phyloP scores from a whole-genome alignment of 2,797 vertebrate species.

The Myiotriccus ornatus region DNA sequence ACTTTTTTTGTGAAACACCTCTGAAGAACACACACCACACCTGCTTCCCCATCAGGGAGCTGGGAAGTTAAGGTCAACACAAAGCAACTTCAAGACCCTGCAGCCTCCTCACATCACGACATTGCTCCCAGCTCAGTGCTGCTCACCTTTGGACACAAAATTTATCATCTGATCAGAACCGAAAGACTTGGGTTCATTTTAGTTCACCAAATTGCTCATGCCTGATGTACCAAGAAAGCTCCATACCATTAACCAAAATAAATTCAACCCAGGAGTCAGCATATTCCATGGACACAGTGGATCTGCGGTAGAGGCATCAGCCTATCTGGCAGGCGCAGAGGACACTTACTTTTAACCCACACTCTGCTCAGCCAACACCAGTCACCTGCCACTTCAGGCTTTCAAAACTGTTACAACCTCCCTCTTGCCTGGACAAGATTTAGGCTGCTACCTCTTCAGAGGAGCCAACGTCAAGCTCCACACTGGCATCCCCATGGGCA shows the following conservation, averaged over 20 bases:
- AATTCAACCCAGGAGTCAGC: background rate
- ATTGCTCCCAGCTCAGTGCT: accelerated
- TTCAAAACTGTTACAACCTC: background rate
- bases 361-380: background rate
- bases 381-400: background rate
- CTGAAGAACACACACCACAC: background rate
- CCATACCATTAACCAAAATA: background rate
- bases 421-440: background rate
- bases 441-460: background rate
- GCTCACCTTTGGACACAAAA: no score
- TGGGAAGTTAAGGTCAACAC: background rate
- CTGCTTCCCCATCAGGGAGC: background rate
- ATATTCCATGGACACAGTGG: no score
- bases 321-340: background rate
- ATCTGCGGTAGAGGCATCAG: background rate
- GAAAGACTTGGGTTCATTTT: background rate
- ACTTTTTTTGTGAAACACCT: background rate
- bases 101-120: accelerated
- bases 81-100: background rate
- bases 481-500: accelerated
- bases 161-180: background rate
- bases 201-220: background rate
- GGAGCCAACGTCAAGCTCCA: background rate
- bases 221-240: background rate
- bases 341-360: background rate